Evolutionary conservation across 2,888 invertebrate genomes (phyloP).

Genomic region (Agrotis exclamationis): DNA sequence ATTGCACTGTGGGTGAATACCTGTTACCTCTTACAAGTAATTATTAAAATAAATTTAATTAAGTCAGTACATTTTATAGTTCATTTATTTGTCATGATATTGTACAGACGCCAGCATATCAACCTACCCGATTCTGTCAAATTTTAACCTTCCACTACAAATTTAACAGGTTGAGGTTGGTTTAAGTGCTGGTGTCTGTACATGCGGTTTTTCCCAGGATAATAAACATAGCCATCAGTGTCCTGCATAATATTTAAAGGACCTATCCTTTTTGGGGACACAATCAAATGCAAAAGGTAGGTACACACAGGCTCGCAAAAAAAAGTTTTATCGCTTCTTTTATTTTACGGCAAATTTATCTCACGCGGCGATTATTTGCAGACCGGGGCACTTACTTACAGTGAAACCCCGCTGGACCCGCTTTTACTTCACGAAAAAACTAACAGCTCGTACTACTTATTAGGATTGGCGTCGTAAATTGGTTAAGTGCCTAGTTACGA

Average conservation of each 20-base stretch:
- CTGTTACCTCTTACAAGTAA: not conserved
- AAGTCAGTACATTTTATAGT: no score
- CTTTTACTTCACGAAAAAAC: conserved; percentile 2
- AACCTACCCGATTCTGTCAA: no score
- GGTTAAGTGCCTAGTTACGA: not conserved
- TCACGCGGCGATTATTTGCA: conserved; percentile 29
- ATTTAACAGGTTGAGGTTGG: no score
- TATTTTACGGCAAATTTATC: conserved; percentile 12
- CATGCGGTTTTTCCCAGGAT: no score
- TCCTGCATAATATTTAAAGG: no score
- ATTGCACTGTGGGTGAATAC: not conserved
- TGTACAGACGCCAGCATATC: no score
- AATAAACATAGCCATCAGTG: no score
- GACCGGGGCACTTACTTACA: conserved; percentile 18
- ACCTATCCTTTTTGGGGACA: not conserved
- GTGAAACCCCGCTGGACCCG: not conserved
- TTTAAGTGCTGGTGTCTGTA: no score
- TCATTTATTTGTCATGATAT: no score
- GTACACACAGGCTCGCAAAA: not conserved
- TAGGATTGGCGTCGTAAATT: conserved; percentile 9
- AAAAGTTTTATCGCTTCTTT: not conserved
- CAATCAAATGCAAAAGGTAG: no score
- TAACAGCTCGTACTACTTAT: not conserved
- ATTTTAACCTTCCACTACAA: no score
- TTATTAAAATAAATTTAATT: not conserved